phyloP scores from a whole-genome alignment of 1,140 invertebrate species.

The Globodera rostochiensis region DNA sequence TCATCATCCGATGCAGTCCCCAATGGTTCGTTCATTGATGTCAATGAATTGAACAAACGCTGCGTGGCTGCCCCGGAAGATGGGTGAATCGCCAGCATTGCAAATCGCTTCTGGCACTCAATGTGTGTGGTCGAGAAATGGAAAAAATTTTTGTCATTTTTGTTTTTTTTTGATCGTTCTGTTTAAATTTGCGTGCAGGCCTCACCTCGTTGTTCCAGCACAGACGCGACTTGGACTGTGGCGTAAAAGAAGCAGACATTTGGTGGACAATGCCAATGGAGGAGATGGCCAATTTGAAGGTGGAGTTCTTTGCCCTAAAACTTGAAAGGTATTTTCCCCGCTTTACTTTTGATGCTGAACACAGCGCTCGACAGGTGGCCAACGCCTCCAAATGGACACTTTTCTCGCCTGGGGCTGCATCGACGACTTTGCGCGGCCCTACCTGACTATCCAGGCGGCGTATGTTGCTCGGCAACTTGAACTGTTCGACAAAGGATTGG shows the following conservation, averaged over 20 bases:
- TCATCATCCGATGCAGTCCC: conserved; percentile 84
- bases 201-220: too few relatives aligned
- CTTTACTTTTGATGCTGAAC: too few relatives aligned
- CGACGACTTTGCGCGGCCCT: conserved; percentile 84
- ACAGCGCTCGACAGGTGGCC: conserved; percentile 74
- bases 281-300: too few relatives aligned
- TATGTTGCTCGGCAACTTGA: conserved; percentile 80
- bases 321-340: too few relatives aligned
- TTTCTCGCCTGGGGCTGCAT: conserved; percentile 89
- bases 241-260: too few relatives aligned
- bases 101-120: neutral
- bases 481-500: conserved; percentile 79
- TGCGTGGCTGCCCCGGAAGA: conserved; percentile 68
- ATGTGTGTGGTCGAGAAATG: neutral
- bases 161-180: too few relatives aligned
- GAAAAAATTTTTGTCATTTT: too few relatives aligned
- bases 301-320: too few relatives aligned
- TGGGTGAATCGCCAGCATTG: conserved; percentile 38
- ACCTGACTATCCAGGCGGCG: conserved; percentile 77
- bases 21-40: conserved; percentile 94
- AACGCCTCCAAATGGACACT: conserved; percentile 75
- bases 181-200: conserved; percentile 43
- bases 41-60: conserved; percentile 70
- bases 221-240: too few relatives aligned
- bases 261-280: too few relatives aligned